phyloP scores from a whole-genome alignment of 2,113 vertebrate genomes.

The Paracanthobrama guichenoti region DNA sequence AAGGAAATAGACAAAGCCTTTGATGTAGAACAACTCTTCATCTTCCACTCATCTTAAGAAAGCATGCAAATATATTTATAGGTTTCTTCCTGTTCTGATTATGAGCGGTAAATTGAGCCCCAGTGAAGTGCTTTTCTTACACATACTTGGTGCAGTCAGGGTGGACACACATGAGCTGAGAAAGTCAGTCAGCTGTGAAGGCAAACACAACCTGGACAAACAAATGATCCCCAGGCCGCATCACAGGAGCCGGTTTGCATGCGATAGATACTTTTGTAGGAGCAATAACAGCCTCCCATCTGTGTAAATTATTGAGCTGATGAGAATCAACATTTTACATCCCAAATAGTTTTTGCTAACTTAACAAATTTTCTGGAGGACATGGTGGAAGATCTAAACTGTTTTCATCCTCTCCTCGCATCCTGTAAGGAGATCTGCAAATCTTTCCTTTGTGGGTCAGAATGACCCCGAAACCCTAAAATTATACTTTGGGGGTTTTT shows the following conservation, averaged over 20 bases:
- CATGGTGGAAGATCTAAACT: not conserved
- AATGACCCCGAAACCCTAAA: no score
- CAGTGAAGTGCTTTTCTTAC: slow-evolving; percentile 30
- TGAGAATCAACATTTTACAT: slow-evolving; percentile 3
- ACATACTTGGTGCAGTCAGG: slow-evolving; percentile 12
- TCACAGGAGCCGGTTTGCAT: slow-evolving; percentile 21
- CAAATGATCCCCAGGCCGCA: slow-evolving; percentile 28
- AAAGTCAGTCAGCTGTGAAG: slow-evolving; percentile 52
- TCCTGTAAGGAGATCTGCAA: no score
- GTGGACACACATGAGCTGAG: slow-evolving; percentile 11
- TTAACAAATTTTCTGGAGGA: not conserved
- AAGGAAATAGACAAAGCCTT: not conserved
- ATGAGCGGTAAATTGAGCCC: slow-evolving; percentile 33
- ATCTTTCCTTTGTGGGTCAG: no score
- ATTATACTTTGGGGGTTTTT: no score
- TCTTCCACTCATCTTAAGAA: not conserved
- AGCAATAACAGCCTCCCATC: slow-evolving; percentile 32
- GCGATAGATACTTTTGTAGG: not conserved
- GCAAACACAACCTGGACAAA: slow-evolving; percentile 48
- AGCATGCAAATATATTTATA: not conserved
- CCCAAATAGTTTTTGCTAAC: not conserved
- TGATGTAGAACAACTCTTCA: not conserved
- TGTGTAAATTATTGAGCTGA: slow-evolving; percentile 27
- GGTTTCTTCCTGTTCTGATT: slow-evolving; percentile 20
- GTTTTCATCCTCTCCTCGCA: no score